A percentile compares a stretch with the other conserved stretches of the same genome.
Evolutionary conservation across 2,113 vertebrate species (phyloP).

Genomic region (Monopterus albus): DNA sequence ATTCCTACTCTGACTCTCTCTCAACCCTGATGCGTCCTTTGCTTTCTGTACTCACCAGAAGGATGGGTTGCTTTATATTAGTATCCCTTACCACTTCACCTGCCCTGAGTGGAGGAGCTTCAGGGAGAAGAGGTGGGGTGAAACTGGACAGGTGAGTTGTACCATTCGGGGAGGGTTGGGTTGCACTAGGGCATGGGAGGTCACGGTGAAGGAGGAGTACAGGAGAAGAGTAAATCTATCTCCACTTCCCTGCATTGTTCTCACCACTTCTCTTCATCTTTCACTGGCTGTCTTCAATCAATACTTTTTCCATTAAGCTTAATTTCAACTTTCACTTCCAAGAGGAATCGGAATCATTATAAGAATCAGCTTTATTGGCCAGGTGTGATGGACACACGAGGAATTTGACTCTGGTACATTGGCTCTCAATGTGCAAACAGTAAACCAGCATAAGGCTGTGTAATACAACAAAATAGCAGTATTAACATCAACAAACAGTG

Average conservation of each 20-base stretch:
- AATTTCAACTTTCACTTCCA: not conserved
- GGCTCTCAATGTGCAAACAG: too few species aligned
- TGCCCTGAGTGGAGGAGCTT: slow-evolving; percentile 59
- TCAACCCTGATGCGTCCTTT: slow-evolving; percentile 2
- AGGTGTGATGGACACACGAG: too few species aligned
- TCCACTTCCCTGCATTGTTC: slow-evolving; percentile 54
- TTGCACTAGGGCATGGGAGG: not conserved
- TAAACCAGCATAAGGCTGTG: too few species aligned
- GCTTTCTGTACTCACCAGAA: slow-evolving; percentile 57
- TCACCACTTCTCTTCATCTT: slow-evolving; percentile 1
- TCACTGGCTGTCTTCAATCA: not conserved
- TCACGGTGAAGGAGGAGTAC: not conserved
- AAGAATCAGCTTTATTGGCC: too few species aligned
- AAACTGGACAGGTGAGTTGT: slow-evolving; percentile 57
- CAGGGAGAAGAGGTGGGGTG: not conserved
- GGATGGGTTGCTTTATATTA: slow-evolving; percentile 44
- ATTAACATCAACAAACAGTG: too few species aligned
- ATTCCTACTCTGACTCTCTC: slow-evolving; percentile 20
- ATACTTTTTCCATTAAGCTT: not conserved
- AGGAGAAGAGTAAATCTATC: slow-evolving; percentile 15
- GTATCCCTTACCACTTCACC: slow-evolving; percentile 69
- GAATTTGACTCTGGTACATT: too few species aligned
- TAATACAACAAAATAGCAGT: too few species aligned
- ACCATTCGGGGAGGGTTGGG: not conserved
- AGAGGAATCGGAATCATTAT: not conserved